Percentiles rank a stretch among this genome's conserved stretches.
phyloP scores from a whole-genome alignment of 2,888 invertebrate species.

The Phymatocera aterrima region DNA sequence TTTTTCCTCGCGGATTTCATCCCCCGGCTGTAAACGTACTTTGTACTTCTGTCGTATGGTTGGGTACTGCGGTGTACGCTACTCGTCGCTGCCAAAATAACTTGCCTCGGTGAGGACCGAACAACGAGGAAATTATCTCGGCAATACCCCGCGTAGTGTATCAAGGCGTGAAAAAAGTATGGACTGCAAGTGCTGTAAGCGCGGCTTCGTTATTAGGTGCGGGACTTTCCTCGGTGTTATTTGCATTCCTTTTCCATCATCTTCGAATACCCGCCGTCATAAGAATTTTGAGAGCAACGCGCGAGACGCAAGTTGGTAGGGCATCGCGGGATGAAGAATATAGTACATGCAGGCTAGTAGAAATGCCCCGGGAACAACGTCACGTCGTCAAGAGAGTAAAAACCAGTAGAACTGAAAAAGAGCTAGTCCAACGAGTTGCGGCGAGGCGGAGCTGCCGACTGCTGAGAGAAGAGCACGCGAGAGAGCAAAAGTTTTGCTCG shows the following conservation, averaged over 20 bases:
- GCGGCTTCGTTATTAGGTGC: background rate
- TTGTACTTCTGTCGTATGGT: too few relatives aligned
- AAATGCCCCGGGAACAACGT: too few relatives aligned
- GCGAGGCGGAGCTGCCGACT: conserved; percentile 43
- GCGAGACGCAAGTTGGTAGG: too few relatives aligned
- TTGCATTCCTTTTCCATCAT: too few relatives aligned
- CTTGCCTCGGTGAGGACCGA: background rate
- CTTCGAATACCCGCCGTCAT: too few relatives aligned
- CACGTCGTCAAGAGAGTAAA: conserved; percentile 4
- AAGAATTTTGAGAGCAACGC: too few relatives aligned
- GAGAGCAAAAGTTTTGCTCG: conserved; percentile 68
- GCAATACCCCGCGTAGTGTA: background rate
- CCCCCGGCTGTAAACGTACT: background rate
- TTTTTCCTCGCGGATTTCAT: conserved; percentile 23
- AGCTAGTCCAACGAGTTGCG: conserved; percentile 5
- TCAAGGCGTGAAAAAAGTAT: background rate
- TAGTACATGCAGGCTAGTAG: too few relatives aligned
- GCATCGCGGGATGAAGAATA: too few relatives aligned
- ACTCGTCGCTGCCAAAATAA: background rate
- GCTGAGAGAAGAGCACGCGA: conserved; percentile 32
- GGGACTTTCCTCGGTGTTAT: background rate
- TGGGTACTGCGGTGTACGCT: too few relatives aligned
- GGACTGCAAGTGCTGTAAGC: background rate
- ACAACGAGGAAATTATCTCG: conserved; percentile 30
- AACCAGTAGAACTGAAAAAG: conserved; percentile 30